phyloP scores from a whole-genome alignment of 2,113 vertebrate genomes.

The Caranx ignobilis region DNA sequence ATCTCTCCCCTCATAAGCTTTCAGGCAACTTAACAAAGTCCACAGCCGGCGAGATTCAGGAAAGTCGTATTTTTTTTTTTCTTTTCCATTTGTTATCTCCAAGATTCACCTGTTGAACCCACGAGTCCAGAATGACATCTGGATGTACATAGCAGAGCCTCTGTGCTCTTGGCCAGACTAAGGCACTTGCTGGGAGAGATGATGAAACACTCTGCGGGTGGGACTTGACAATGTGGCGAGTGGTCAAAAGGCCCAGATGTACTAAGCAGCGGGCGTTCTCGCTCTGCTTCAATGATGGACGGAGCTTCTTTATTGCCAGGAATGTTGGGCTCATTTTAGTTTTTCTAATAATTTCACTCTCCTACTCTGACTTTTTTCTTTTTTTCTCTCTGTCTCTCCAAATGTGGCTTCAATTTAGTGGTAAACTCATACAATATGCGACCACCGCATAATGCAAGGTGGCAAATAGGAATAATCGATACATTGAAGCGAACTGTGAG shows the following conservation, averaged over 20 bases:
- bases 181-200: slow-evolving; percentile 75
- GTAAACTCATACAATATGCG: neutral
- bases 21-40: slow-evolving; percentile 44
- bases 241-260: slow-evolving; percentile 81
- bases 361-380: slow-evolving; percentile 4
- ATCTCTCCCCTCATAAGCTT: slow-evolving; percentile 14
- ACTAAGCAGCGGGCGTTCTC: slow-evolving; percentile 66
- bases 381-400: neutral
- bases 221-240: slow-evolving; percentile 76
- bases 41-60: slow-evolving; percentile 17
- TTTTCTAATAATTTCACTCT: slow-evolving; percentile 54
- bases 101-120: slow-evolving; percentile 77
- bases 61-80: slow-evolving; percentile 8
- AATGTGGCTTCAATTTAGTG: neutral
- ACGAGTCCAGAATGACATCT: slow-evolving; percentile 73
- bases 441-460: neutral
- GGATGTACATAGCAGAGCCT: slow-evolving; percentile 70
- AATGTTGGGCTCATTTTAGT: slow-evolving; percentile 65
- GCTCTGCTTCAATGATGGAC: slow-evolving; percentile 70
- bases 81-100: slow-evolving; percentile 31
- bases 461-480: neutral
- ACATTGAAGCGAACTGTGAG: slow-evolving; percentile 8
- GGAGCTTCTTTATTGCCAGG: slow-evolving; percentile 66
- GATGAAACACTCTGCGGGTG: slow-evolving; percentile 78
- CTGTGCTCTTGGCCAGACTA: slow-evolving; percentile 54